phyloP scores from a whole-genome alignment of 2,888 invertebrate species.

The Asteroscopus sphinx region DNA sequence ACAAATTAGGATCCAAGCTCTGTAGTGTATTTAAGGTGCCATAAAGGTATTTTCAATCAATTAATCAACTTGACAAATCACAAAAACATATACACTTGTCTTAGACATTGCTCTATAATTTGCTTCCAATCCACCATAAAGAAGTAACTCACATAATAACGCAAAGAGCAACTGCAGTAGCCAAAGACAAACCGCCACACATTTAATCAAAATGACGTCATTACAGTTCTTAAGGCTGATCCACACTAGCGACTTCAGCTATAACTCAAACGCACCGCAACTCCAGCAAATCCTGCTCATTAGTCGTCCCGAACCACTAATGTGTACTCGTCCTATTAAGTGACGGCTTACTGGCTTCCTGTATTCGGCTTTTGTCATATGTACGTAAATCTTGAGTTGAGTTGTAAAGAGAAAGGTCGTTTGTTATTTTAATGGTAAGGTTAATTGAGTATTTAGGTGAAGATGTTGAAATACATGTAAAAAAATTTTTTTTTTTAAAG shows the following conservation, averaged over 20 bases:
- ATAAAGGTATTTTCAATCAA: no score
- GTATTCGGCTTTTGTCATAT: slow-evolving; percentile 30
- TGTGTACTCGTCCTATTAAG: slow-evolving; percentile 58
- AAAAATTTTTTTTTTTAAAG: no score
- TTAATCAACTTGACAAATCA: no score
- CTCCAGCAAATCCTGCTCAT: slow-evolving; percentile 59
- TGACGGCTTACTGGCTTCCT: slow-evolving; percentile 47
- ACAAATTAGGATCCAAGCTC: no score
- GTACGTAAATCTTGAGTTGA: slow-evolving; percentile 15
- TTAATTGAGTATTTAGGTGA: slow-evolving; percentile 1
- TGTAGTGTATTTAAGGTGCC: no score
- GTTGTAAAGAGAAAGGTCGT: not conserved
- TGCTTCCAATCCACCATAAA: no score
- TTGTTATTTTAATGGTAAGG: slow-evolving; percentile 6
- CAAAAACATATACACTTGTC: no score
- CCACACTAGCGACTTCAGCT: slow-evolving; percentile 47
- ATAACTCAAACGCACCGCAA: slow-evolving; percentile 62
- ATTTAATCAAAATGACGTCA: slow-evolving; percentile 52
- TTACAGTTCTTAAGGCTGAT: slow-evolving; percentile 52
- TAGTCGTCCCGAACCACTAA: slow-evolving; percentile 49
- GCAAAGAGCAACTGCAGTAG: not conserved
- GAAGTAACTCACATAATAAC: no score
- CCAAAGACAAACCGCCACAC: slow-evolving; percentile 17
- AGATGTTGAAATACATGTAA: no score
- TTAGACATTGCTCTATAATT: no score